These are phyloP conservation scores for Onychomys torridus DNA, from an alignment of 2,797 vertebrate genomes.

Conservation along the genomic window DNA sequence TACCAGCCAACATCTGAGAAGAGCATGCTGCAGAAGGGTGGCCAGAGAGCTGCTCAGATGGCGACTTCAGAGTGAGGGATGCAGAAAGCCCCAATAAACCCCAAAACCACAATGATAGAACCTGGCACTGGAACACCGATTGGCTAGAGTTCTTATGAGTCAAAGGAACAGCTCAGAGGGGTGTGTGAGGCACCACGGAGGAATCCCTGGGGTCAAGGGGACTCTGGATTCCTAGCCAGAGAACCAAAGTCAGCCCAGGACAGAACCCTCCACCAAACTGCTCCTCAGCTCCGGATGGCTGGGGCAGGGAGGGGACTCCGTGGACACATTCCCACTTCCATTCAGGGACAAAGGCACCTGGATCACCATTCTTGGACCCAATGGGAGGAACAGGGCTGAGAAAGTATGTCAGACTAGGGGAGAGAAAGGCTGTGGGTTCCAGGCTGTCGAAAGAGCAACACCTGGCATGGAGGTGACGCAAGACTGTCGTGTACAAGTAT, in stretches of 20 bases:
- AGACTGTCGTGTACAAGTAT: too few species aligned
- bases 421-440: neutral
- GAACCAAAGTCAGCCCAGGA: neutral
- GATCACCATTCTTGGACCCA: too few species aligned
- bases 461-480: accelerated
- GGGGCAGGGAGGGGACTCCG: neutral
- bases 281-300: neutral
- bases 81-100: neutral
- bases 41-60: constrained; percentile 13
- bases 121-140: neutral
- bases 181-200: neutral
- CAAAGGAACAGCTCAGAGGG: neutral
- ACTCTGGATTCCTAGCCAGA: neutral
- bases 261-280: neutral
- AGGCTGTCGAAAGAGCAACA: neutral
- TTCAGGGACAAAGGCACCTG: too few species aligned
- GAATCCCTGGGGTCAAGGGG: neutral
- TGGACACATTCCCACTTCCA: too few species aligned
- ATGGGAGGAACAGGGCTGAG: neutral
- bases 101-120: neutral
- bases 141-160: neutral
- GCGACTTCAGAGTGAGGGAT: constrained; percentile 40
- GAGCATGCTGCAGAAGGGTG: constrained; percentile 25
- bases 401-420: neutral
- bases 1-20: constrained; percentile 41